Evolutionary conservation across 1,140 invertebrate genomes (phyloP), one percentile per base, ranked within the genome.

Genomic region (Brevipalpus yothersi): DNA sequence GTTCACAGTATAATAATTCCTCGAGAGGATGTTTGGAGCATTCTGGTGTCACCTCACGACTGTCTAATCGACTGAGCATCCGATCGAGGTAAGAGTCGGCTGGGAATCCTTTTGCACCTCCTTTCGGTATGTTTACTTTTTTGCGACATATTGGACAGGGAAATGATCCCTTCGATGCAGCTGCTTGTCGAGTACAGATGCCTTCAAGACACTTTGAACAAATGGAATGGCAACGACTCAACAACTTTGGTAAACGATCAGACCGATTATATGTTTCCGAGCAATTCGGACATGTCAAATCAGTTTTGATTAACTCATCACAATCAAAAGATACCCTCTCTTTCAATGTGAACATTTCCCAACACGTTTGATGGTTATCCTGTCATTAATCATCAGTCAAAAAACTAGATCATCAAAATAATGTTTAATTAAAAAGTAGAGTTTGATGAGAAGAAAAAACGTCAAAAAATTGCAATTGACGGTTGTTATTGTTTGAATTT

Each of bases 321-420:
- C 92, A 92, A 75, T 94, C 91, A 71, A 95, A 92, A 73, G 86
- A 91, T 63, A 94, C 87, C 62, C 88, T 94, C 76, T 93, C 88
- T n/a, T n/a, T n/a, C n/a, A n/a, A n/a, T n/a, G n/a, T n/a, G n/a
- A n/a, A n/a, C n/a, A n/a, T n/a, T n/a, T n/a, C n/a, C n/a, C n/a
- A n/a, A n/a, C n/a, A n/a, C n/a, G n/a, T n/a, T n/a, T n/a, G n/a
- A n/a, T n/a, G n/a, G n/a, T n/a, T n/a, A n/a, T n/a, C n/a, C n/a
- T n/a, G n/a, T n/a, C n/a, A n/a, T n/a, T n/a, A n/a, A n/a, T n/a
- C n/a, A n/a, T n/a, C n/a, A n/a, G n/a, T n/a, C n/a, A n/a, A n/a
- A n/a, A n/a, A n/a, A n/a, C n/a, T n/a, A n/a, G n/a, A n/a, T n/a
- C n/a, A n/a, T n/a, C n/a, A n/a, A n/a, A n/a, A n/a, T n/a, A n/a